Evolutionary conservation across 2,888 invertebrate species (phyloP), one percentile per base, ranked within the genome.

Genomic region (Siphlonurus alternatus): DNA sequence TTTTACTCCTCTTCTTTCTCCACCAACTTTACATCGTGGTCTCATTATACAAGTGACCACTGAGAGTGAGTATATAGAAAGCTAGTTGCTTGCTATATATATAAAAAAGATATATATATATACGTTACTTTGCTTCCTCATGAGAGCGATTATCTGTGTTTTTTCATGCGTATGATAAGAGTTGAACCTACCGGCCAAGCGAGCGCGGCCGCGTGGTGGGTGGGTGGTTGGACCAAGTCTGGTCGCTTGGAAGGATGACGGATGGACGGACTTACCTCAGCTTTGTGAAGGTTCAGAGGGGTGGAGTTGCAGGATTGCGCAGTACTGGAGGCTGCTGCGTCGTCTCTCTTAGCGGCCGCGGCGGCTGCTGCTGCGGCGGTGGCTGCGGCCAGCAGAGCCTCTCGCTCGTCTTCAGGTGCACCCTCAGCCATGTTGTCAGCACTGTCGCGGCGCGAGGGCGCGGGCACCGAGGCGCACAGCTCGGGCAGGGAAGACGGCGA

Each of bases 371-470:
- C 79, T 71, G 74, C 74, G 69, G 79, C 77, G 68, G 80, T 20
- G 5, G 56, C 56, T n/a, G 56, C 56, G 19, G 65, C 64, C 79
- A 73, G 80, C 80, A 73, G 80, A 74, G 80, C 81, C 77, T 79
- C 79, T 76, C 79, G 76, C 79, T 78, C 76, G 74, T 76, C 76
- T 73, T 77, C 76, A 71, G 82, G 81, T 77, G 81, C 82, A 79
- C 87, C 88, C 81, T 87, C 87, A 80, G 85, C 83, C 87, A 87
- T 87, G 82, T 86, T 86, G 86, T 84, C 85, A 86, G 85, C 7
- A 61, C n/a, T 62, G 20, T 23, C 51, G 51, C 25, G 23, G 23
- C 64, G 53, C 61, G 61, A 61, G 18, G 59, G 62, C 61, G 61
- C 19, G 25, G 59, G 53, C n/a, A 38, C n/a, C 60, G 20, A 2